Conservation (phyloP, 2,888 invertebrate genomes). For the Brenthis ino region DNA sequence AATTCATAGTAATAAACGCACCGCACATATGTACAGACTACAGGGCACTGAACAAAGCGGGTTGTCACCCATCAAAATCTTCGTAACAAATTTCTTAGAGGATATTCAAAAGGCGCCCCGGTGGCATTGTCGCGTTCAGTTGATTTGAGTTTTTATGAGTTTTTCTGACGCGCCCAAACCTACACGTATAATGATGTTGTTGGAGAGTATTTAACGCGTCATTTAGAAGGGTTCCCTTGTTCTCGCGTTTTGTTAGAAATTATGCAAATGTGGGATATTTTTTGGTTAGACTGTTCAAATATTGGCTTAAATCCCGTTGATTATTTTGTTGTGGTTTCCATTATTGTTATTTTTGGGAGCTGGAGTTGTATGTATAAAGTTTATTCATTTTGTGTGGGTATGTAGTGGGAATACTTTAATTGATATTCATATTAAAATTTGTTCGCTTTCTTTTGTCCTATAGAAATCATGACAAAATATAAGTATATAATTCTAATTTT, state of each 20-base stretch:
- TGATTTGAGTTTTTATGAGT: background rate
- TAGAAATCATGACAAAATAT: no score
- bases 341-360: no score
- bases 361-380: no score
- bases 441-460: no score
- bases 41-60: constrained; percentile 40
- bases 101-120: constrained; percentile 61
- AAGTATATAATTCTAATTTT: no score
- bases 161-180: constrained; percentile 28
- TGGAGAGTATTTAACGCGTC: constrained; percentile 72
- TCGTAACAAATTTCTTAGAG: constrained; percentile 75
- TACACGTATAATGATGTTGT: constrained; percentile 71
- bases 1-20: constrained; percentile 61
- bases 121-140: constrained; percentile 47
- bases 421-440: no score
- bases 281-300: constrained; percentile 14
- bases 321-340: constrained; percentile 4
- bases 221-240: constrained; percentile 69
- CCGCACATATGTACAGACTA: constrained; percentile 46
- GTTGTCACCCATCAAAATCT: constrained; percentile 62
- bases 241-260: constrained; percentile 42
- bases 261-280: constrained; percentile 50
- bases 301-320: constrained; percentile 4
- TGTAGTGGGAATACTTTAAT: no score
- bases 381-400: no score